Conservation (phyloP, 1,140 invertebrate species). For the Musca domestica region DNA sequence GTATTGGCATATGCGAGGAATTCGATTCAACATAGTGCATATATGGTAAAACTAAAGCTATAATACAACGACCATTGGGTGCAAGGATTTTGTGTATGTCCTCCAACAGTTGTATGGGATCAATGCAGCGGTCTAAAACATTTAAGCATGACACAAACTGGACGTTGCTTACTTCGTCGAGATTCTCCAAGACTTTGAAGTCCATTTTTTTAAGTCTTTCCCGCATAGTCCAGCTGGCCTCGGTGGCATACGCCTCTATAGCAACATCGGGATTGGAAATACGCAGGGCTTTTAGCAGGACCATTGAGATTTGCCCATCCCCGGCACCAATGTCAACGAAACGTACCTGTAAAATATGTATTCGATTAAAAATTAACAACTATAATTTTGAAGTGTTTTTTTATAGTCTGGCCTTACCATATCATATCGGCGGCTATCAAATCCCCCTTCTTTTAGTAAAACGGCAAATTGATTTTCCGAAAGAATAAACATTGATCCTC, state of each 20-base stretch:
- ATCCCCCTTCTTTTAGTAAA: slow-evolving; percentile 55
- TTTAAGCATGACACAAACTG: slow-evolving; percentile 79
- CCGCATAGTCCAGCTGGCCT: slow-evolving; percentile 79
- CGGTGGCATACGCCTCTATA: slow-evolving; percentile 70
- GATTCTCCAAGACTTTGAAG: slow-evolving; percentile 58
- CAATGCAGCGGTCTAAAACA: slow-evolving; percentile 81
- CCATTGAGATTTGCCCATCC: slow-evolving; percentile 79
- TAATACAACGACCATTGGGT: slow-evolving; percentile 67
- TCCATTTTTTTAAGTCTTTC: slow-evolving; percentile 66
- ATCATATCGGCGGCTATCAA: slow-evolving; percentile 30
- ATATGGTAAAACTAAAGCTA: slow-evolving; percentile 84
- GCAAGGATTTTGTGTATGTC: slow-evolving; percentile 65
- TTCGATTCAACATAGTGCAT: slow-evolving; percentile 80
- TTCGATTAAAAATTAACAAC: too few species aligned
- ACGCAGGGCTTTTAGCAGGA: slow-evolving; percentile 62
- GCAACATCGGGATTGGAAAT: slow-evolving; percentile 55
- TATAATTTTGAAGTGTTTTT: neutral
- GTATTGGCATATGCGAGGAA: slow-evolving; percentile 49
- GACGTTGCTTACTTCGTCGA: slow-evolving; percentile 39
- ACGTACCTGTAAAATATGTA: slow-evolving; percentile 15
- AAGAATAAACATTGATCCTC: slow-evolving; percentile 90
- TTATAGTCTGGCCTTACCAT: slow-evolving; percentile 25
- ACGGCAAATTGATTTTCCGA: slow-evolving; percentile 70
- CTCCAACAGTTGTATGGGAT: slow-evolving; percentile 69
- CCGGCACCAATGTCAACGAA: slow-evolving; percentile 82